Base-by-base conservation (phyloP, 1,140 invertebrate genomes). In the Melitaea cinxia region DNA sequence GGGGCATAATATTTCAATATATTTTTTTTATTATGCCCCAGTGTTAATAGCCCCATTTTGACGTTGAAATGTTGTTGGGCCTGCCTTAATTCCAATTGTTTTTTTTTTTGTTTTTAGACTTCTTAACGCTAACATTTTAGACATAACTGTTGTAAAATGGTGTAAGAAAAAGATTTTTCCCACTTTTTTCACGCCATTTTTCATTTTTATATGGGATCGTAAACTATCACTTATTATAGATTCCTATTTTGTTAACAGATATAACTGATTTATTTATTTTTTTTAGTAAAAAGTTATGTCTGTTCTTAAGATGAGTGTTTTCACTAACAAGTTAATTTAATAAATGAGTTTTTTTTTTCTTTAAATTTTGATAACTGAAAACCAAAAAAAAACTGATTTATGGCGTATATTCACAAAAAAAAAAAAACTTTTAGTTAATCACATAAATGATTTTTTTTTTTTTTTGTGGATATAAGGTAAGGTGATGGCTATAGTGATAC, bases 221-320 rank as follows among this genome's bases (percentile, higher is more conserved):
- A 65, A 65, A 62, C 53, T 58, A 35, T 30, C 10, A 45, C 19
- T 7, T 59, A 21, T 71, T 73, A 56, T 59, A 26, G 68, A 59
- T 67, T 77, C 64, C 57, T 54, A 35, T 37, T 30, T 23, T 55
- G 21, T 47, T 23, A 39, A 19, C 19, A 69, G 64, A 68, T 65
- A 37, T 52, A 57, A 65, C 60, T 47, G 21, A 12, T 4, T 9
- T 1, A 23, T 19, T 45, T 45, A 15, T 57, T 66, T 72, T 70
- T 66, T 55, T 28, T 33, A 30, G 39, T 28, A 30, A 52, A 62
- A 76, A 73, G 62, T 73, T 52, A n/a, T 35, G 30, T 72, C 59
- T 68, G 65, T 57, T 57, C 17, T 65, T 80, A 79, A 81, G 72
- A 71, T 77, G 77, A 78, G 74, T 81, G 77, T 81, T 72, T n/a